These are phyloP conservation scores for Berghia stephanieae DNA, from an alignment of 1,140 invertebrate species.

Conservation along the genomic window DNA sequence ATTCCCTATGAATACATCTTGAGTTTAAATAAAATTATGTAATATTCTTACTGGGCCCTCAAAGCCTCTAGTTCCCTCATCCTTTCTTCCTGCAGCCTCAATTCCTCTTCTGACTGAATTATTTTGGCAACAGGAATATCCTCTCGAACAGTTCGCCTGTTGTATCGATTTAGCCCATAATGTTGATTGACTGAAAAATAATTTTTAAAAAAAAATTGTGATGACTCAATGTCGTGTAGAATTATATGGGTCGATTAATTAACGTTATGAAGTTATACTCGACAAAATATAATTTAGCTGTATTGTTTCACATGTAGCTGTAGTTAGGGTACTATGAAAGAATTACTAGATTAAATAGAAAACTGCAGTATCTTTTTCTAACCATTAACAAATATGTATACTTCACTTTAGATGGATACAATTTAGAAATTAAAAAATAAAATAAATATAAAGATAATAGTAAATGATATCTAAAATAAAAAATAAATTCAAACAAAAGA, in stretches of 20 bases:
- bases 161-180: constrained; percentile 84
- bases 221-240: not conserved
- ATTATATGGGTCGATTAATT: not conserved
- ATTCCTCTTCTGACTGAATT: constrained; percentile 82
- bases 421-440: not conserved
- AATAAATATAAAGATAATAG: not conserved
- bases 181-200: constrained; percentile 77
- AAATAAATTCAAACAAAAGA: not conserved
- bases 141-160: constrained; percentile 87
- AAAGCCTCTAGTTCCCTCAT: constrained; percentile 53
- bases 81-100: constrained; percentile 53
- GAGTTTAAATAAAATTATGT: too few relatives aligned
- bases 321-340: too few relatives aligned
- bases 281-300: not conserved
- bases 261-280: not conserved
- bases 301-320: not conserved
- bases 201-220: not conserved
- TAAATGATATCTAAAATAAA: not conserved
- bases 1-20: too few relatives aligned
- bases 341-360: not conserved
- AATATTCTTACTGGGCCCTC: constrained; percentile 45
- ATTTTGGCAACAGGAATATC: constrained; percentile 85
- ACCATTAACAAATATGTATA: not conserved
- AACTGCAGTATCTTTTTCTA: not conserved
- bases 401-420: not conserved